Evolutionary conservation across 1,140 invertebrate genomes (phyloP), one percentile per base, ranked within the genome.

Genomic region (Drosophila willistoni): DNA sequence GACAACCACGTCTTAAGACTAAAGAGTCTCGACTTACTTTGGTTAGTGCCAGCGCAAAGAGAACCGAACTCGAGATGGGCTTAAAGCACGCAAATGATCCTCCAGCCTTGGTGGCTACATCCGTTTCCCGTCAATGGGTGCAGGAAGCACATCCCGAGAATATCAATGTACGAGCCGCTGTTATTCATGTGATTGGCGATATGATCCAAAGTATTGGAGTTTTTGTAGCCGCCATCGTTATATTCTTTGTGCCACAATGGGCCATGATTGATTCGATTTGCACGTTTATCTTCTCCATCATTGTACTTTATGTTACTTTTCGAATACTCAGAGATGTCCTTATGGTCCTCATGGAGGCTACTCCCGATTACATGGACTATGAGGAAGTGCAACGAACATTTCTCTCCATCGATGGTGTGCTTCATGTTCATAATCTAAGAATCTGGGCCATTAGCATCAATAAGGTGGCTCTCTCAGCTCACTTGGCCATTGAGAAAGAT

Each of bases 361-460:
- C 96, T 2, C 98, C 98, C 0, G 95, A 77, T 17, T 91, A 69
- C 47, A 57, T 91, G 69, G 84, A 91, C 44, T 91, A 91, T 61
- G 79, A 80, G 7, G 81, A 84, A 55, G 89, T 91, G n/a, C 71
- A 79, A 56, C 65, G 94, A 55, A 96, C 96, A 1, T 96, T 99
- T 73, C 94, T 96, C 73, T 94, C 94, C 56, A 96, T 99, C 56
- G 94, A 96, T 2, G 98, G 98, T 3, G 98, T 99, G 0, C 93
- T 95, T 7, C 95, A 96, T 79, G 96, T 99, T 0, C 98, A 99
- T 91, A 99, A 99, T 93, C 94, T 99, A 22, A 93, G 98, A 73
- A 97, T 99, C 85, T 99, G 98, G 98, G 97, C 98, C 0, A 93
- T 99, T 0, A 98, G 97, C 14, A 94, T 98, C 72, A 97, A 98